phyloP scores from a whole-genome alignment of 2,113 vertebrate species.

The Nestor notabilis region DNA sequence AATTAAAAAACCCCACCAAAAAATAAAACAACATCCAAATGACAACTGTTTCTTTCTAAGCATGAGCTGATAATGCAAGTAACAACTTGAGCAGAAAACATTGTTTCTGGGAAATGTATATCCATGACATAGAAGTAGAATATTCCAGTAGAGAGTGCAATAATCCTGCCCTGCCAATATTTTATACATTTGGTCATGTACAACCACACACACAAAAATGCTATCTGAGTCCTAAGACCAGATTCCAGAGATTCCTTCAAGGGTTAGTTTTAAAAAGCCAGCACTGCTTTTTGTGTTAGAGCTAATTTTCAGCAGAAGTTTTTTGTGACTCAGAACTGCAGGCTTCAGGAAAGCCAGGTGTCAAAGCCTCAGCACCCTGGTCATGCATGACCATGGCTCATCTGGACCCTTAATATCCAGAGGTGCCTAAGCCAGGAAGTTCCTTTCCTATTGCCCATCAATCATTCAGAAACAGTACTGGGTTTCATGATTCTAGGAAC shows the following conservation, averaged over 20 bases:
- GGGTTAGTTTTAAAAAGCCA: neutral
- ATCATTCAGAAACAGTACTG: neutral
- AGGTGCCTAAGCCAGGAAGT: neutral
- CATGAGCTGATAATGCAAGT: neutral
- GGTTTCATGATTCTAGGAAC: accelerated
- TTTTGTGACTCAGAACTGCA: neutral
- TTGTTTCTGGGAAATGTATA: neutral
- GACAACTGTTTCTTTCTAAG: neutral
- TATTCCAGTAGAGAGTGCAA: neutral
- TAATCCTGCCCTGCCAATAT: neutral
- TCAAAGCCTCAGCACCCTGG: neutral
- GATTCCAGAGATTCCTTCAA: neutral
- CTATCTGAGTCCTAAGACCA: neutral
- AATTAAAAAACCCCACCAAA: neutral
- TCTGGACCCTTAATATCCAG: neutral
- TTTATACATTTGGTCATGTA: neutral
- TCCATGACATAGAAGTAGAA: neutral
- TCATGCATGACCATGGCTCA: neutral
- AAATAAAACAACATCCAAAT: neutral
- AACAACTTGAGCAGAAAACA: neutral
- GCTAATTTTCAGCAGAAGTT: neutral
- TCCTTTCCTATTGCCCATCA: neutral
- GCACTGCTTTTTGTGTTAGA: neutral
- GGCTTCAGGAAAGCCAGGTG: neutral
- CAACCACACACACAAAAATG: neutral